These are phyloP conservation scores for Gobius niger DNA, from an alignment of 2,113 vertebrate species.

Conservation along the genomic window DNA sequence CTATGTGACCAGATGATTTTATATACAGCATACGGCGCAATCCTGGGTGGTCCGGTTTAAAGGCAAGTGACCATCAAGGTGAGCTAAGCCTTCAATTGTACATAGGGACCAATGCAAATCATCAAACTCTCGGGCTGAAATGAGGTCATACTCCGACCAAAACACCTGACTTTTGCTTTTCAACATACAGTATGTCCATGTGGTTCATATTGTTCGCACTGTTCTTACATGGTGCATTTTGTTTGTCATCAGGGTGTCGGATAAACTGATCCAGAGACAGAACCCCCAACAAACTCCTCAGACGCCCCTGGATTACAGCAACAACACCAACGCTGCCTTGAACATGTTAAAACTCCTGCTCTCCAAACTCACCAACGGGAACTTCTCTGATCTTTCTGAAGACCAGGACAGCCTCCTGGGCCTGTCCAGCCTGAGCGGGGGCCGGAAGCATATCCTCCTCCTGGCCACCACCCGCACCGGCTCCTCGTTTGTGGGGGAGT, in stretches of 20 bases:
- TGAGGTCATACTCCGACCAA: no score
- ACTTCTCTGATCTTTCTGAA: conserved; percentile 25
- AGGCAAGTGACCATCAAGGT: no score
- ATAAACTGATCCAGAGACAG: conserved; percentile 85
- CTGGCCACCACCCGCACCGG: conserved; percentile 93
- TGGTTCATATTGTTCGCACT: no score
- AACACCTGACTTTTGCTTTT: no score
- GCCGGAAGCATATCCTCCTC: conserved; percentile 85
- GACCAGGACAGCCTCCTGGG: conserved; percentile 49
- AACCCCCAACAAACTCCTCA: conserved; percentile 73
- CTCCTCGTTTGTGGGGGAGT: conserved; percentile 94
- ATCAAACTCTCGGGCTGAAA: no score
- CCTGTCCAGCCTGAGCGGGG: neutral
- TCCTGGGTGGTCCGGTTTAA: no score
- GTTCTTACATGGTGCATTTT: neutral
- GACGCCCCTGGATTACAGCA: conserved; percentile 58
- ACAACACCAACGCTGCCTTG: conserved; percentile 74
- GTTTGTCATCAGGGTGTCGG: conserved; percentile 82
- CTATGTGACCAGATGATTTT: no score
- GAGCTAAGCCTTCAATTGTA: no score
- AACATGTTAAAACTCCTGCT: conserved; percentile 77
- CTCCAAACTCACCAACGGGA: conserved; percentile 69
- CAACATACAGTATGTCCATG: neutral
- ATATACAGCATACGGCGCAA: no score
- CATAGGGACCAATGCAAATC: no score